A percentile compares a stretch with the other conserved stretches of the same genome.
phyloP scores from a whole-genome alignment of 2,888 invertebrate genomes.

The Synergus laeviventris region DNA sequence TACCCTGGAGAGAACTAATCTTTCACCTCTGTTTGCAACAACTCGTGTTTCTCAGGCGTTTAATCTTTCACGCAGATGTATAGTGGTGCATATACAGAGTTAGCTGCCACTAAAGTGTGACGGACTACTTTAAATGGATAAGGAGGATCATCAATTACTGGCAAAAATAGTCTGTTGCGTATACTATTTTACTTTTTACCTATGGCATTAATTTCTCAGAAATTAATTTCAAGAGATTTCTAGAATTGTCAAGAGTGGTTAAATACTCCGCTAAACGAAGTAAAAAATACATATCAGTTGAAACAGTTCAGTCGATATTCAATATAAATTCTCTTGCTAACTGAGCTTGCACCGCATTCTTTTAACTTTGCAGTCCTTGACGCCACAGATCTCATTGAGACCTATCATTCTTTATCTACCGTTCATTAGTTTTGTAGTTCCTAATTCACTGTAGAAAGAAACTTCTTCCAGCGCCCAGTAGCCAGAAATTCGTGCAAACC shows the following conservation, averaged over 20 bases:
- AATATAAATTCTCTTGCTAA: no score
- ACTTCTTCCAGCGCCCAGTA: neutral
- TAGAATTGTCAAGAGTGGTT: no score
- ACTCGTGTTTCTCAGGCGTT: conserved; percentile 34
- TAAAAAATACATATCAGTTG: no score
- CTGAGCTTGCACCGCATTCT: no score
- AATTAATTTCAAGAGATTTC: no score
- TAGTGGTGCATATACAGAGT: conserved; percentile 7
- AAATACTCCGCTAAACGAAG: no score
- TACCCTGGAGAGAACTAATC: conserved; percentile 36
- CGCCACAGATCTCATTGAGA: neutral
- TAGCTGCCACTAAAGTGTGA: conserved; percentile 17
- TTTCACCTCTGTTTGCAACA: conserved; percentile 37
- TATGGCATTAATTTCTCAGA: no score
- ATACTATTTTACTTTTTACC: no score
- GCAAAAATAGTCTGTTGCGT: neutral
- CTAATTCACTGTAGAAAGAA: no score
- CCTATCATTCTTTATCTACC: neutral
- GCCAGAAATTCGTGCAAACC: neutral
- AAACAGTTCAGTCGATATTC: no score
- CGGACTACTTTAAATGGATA: conserved; percentile 5
- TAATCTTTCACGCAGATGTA: conserved; percentile 33
- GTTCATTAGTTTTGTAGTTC: neutral
- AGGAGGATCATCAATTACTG: neutral
- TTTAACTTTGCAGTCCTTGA: neutral